phyloP scores from a whole-genome alignment of 2,113 vertebrate species.

The Petaurus breviceps region DNA sequence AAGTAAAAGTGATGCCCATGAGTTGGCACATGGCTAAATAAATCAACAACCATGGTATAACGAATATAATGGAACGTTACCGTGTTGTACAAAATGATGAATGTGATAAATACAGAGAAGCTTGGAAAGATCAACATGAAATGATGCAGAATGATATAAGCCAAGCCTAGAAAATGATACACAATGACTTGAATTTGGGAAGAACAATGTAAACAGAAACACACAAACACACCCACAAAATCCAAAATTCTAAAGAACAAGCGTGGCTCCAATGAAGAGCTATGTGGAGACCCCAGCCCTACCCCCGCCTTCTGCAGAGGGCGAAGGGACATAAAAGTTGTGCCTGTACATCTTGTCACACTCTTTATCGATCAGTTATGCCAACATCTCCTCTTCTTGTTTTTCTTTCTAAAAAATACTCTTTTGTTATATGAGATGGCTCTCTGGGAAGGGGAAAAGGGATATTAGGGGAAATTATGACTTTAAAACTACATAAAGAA shows the following conservation, averaged over 20 bases:
- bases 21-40: background rate
- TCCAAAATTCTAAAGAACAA: background rate
- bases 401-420: background rate
- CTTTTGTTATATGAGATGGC: background rate
- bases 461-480: background rate
- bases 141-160: background rate
- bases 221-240: background rate
- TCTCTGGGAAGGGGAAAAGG: background rate
- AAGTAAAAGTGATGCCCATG: background rate
- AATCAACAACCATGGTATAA: background rate
- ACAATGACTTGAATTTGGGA: background rate
- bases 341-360: background rate
- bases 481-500: background rate
- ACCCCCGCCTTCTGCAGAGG: background rate
- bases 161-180: background rate
- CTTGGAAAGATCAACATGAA: background rate
- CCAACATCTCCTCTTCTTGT: background rate
- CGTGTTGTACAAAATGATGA: background rate
- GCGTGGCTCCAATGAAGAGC: background rate
- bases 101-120: background rate
- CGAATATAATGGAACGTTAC: background rate
- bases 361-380: constrained; percentile 22
- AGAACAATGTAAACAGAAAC: too few species aligned
- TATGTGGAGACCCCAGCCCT: background rate
- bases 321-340: background rate